phyloP scores from a whole-genome alignment of 2,797 vertebrate genomes.

The Trachurus trachurus region DNA sequence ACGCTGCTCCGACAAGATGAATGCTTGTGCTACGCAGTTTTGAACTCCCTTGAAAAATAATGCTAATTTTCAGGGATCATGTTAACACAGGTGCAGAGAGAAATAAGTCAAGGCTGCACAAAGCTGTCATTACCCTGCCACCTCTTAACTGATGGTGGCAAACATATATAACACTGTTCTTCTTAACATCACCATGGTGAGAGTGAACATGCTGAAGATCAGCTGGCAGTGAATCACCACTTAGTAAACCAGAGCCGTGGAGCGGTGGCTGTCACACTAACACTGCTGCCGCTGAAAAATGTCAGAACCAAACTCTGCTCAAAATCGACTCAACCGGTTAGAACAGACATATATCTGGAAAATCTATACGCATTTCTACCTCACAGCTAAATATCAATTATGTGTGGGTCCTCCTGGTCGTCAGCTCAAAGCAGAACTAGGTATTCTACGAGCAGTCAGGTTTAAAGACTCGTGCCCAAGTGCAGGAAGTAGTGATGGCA shows the following conservation, averaged over 20 bases:
- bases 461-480: conserved; percentile 50
- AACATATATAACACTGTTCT: conserved; percentile 31
- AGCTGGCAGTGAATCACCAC: conserved; percentile 49
- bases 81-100: conserved; percentile 24
- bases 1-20: conserved; percentile 3
- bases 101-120: conserved; percentile 15
- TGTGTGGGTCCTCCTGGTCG: conserved; percentile 21
- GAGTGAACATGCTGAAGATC: conserved; percentile 50
- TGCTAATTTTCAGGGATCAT: conserved; percentile 7
- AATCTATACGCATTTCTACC: conserved; percentile 19
- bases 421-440: conserved; percentile 29
- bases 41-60: neutral
- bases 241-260: conserved; percentile 39
- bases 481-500: conserved; percentile 60
- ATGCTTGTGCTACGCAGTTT: conserved; percentile 8
- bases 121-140: conserved; percentile 20
- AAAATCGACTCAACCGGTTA: conserved; percentile 25
- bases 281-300: conserved; percentile 23
- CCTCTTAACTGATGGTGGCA: conserved; percentile 23
- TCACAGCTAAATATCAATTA: conserved; percentile 44
- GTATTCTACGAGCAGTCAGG: conserved; percentile 24
- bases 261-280: conserved; percentile 29
- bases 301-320: conserved; percentile 23
- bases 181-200: conserved; percentile 45
- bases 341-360: conserved; percentile 8